Evolutionary conservation across 2,113 vertebrate species (phyloP), one percentile per base, ranked within the genome.

Genomic region (Oncorhynchus keta): DNA sequence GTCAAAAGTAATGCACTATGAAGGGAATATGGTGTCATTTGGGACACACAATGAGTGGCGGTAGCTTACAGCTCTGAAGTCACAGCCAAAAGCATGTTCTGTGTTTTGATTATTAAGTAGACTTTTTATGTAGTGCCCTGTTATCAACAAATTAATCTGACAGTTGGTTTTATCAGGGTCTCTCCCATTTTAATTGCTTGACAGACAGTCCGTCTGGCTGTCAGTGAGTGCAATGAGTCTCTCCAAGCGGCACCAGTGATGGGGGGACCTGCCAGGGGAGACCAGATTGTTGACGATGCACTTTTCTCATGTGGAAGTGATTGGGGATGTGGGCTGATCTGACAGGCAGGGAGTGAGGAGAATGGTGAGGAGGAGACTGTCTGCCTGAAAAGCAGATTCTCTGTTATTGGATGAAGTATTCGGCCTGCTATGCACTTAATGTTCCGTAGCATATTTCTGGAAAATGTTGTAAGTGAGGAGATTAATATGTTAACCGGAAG

Each of bases 271-370:
- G 75, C 69, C 66, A 26, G 32, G 48, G 66, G 73, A 73, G 30
- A 32, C 12, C 76, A 74, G 73, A 70, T 64, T 82, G 76, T 74
- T 81, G 77, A 68, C 48, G n/a, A 20, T 26, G 65, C 72, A 72
- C 32, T 71, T 76, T 78, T 69, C 73, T 75, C 73, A 68, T 72
- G 78, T 49, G 30, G 62, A 68, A 70, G n/a, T 22, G 70, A 20
- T 68, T 45, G 5, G 14, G 35, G 67, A 22, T 61, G 71, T 2
- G 61, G 66, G 57, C 35, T 48, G 49, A 48, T 68, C 45, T 51
- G 72, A 67, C 76, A 59, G 67, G 2, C n/a, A 69, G 30, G 45
- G 24, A 28, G 26, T 13, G 20, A 51, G 73, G 48, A 26, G 24
- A n/a, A 57, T 48, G 24, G 48, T n/a, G 22, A 39, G 45, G 73